Percentiles rank a stretch among this genome's conserved stretches.
Conservation (phyloP, 2,888 invertebrate species). For the Lucinisca nassula region DNA sequence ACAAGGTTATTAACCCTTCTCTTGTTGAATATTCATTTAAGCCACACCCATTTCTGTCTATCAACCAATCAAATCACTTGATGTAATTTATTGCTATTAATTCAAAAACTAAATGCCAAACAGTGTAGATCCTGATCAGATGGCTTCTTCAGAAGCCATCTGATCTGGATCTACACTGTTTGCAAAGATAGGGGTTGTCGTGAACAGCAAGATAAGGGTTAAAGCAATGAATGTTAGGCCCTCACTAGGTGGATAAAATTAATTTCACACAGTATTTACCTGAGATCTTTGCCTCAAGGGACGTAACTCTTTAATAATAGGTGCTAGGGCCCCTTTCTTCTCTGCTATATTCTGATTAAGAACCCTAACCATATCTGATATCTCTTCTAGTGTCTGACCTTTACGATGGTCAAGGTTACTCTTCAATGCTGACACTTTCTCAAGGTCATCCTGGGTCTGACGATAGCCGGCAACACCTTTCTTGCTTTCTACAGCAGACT, state of each 20-base stretch:
- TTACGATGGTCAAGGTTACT: slow-evolving; percentile 89
- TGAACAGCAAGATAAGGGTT: too few relatives aligned
- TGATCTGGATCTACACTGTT: too few relatives aligned
- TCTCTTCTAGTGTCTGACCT: slow-evolving; percentile 89
- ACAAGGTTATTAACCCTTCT: too few relatives aligned
- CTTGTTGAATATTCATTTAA: too few relatives aligned
- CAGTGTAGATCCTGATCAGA: too few relatives aligned
- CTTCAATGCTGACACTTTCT: slow-evolving; percentile 90
- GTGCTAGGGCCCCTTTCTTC: slow-evolving; percentile 91
- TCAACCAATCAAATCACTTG: too few relatives aligned
- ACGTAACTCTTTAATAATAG: slow-evolving; percentile 90
- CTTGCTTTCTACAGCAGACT: slow-evolving; percentile 85
- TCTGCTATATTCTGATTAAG: slow-evolving; percentile 90
- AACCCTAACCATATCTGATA: slow-evolving; percentile 89
- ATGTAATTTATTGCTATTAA: too few relatives aligned
- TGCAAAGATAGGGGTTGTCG: too few relatives aligned
- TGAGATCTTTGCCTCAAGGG: slow-evolving; percentile 91
- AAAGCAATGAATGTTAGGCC: too few relatives aligned
- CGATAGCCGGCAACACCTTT: slow-evolving; percentile 89
- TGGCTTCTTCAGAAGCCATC: too few relatives aligned
- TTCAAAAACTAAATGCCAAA: too few relatives aligned
- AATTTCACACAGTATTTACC: slow-evolving; percentile 73
- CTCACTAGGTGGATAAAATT: neutral
- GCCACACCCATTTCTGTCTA: too few relatives aligned
- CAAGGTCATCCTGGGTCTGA: slow-evolving; percentile 90